These are phyloP conservation scores for Cinclus mexicanus DNA, from an alignment of 2,113 vertebrate species.

Conservation along the genomic window DNA sequence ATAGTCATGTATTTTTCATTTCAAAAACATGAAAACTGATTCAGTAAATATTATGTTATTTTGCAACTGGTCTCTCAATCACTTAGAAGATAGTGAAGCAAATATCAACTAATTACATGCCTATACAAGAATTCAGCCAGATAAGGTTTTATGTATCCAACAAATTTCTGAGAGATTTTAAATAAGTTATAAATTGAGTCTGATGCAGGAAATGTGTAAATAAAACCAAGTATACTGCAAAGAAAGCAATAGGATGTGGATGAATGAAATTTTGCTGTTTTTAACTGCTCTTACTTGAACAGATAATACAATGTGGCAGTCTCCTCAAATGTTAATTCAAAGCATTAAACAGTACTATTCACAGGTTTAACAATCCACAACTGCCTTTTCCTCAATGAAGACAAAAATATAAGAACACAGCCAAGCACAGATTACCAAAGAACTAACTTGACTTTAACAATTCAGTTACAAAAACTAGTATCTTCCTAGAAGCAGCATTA, in stretches of 20 bases:
- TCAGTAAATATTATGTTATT: background rate
- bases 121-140: background rate
- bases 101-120: background rate
- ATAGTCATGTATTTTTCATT: background rate
- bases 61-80: background rate
- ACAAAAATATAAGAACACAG: background rate
- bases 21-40: background rate
- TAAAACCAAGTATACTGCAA: background rate
- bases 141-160: background rate
- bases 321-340: background rate
- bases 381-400: background rate
- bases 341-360: background rate
- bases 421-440: background rate
- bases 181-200: background rate
- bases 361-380: background rate
- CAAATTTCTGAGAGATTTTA: background rate
- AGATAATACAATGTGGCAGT: background rate
- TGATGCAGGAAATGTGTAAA: background rate
- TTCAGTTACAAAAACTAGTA: background rate
- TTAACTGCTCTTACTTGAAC: background rate
- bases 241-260: background rate
- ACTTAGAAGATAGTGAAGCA: background rate
- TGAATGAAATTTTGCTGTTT: background rate
- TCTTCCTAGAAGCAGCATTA: background rate
- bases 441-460: background rate